These are phyloP conservation scores for Heterodera carotae DNA, from an alignment of 1,140 invertebrate genomes.

Conservation along the genomic window DNA sequence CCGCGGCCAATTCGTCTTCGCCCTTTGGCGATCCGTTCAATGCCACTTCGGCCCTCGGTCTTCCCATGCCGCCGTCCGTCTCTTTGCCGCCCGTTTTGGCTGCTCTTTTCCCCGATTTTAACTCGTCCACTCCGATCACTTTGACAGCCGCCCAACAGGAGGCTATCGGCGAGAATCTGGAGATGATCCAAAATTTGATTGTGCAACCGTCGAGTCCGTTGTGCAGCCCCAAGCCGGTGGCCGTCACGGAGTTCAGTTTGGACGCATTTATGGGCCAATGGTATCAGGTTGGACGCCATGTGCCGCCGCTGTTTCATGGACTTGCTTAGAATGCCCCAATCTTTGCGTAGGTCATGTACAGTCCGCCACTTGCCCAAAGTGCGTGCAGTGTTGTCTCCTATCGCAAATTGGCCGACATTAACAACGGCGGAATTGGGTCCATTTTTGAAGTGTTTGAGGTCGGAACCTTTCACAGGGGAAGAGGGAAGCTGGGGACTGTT, in stretches of 20 bases:
- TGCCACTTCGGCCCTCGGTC: not conserved
- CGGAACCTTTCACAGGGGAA: not conserved
- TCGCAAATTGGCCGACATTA: constrained; percentile 62
- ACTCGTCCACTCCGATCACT: constrained; percentile 54
- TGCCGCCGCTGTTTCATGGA: too few species aligned
- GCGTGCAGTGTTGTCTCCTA: constrained; percentile 63
- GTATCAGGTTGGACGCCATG: constrained; percentile 53
- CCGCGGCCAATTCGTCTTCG: constrained; percentile 46
- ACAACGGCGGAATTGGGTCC: constrained; percentile 59
- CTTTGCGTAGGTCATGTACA: constrained; percentile 54
- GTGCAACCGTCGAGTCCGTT: constrained; percentile 62
- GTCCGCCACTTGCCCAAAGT: constrained; percentile 58
- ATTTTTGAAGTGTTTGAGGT: constrained; percentile 64
- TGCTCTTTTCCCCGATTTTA: constrained; percentile 39
- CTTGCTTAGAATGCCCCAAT: not conserved
- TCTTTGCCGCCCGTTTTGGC: not conserved
- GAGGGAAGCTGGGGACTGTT: not conserved
- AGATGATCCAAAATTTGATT: constrained; percentile 64
- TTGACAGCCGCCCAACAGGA: constrained; percentile 61
- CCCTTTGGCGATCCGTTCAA: not conserved
- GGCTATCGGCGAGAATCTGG: constrained; percentile 64
- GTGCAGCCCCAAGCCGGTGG: constrained; percentile 61
- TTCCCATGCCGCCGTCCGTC: constrained; percentile 4
- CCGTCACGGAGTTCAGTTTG: constrained; percentile 58
- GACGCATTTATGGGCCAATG: constrained; percentile 65